Percentiles rank a stretch among this genome's conserved stretches.
These are phyloP conservation scores for Phocides pigmalion DNA, from an alignment of 1,140 invertebrate species.

Conservation along the genomic window DNA sequence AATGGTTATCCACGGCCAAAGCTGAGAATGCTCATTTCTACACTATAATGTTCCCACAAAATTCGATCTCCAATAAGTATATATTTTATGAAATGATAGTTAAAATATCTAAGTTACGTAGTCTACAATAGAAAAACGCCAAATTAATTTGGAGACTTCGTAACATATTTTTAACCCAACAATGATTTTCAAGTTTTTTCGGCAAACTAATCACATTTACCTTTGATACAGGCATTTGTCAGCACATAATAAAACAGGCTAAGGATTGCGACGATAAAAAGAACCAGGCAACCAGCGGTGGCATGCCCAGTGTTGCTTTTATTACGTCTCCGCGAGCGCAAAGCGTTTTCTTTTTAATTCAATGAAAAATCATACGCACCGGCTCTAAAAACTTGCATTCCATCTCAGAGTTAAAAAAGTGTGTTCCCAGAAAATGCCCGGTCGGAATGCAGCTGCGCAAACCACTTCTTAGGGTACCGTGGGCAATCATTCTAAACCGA, in stretches of 20 bases:
- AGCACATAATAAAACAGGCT: slow-evolving; percentile 59
- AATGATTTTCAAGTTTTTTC: slow-evolving; percentile 1
- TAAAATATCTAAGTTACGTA: too few species aligned
- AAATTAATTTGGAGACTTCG: neutral
- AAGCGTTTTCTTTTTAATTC: slow-evolving; percentile 71
- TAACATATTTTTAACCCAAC: neutral
- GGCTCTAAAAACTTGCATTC: slow-evolving; percentile 67
- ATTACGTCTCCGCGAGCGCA: slow-evolving; percentile 50
- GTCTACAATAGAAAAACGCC: neutral
- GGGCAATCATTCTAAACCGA: slow-evolving; percentile 37
- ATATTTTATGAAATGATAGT: too few species aligned
- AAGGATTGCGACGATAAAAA: slow-evolving; percentile 62
- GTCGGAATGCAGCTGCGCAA: slow-evolving; percentile 66
- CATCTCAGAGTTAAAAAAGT: slow-evolving; percentile 59
- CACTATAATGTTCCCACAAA: too few species aligned
- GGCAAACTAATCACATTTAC: slow-evolving; percentile 1
- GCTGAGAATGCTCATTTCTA: too few species aligned
- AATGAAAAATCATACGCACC: slow-evolving; percentile 76
- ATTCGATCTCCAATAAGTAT: too few species aligned
- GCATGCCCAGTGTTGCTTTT: slow-evolving; percentile 57
- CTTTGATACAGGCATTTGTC: slow-evolving; percentile 45
- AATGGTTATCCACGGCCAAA: too few species aligned
- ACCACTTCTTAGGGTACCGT: slow-evolving; percentile 63
- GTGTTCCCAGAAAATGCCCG: slow-evolving; percentile 75
- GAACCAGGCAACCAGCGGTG: slow-evolving; percentile 51